Percentiles rank a stretch among this genome's conserved stretches.
Evolutionary conservation across 1,140 invertebrate genomes (phyloP).

Genomic region (Pseudomyrmex flavicornis): DNA sequence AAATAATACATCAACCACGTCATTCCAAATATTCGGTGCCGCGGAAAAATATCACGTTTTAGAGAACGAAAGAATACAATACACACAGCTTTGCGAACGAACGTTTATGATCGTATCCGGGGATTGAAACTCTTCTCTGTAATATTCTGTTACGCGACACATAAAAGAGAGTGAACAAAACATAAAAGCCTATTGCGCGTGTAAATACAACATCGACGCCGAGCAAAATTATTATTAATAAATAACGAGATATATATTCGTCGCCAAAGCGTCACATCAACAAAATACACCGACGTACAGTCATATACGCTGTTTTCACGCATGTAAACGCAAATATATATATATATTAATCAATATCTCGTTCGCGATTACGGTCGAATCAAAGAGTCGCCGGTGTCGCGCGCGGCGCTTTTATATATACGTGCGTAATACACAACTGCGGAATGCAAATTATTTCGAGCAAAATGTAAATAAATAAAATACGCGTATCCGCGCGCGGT

Average conservation of each 20-base stretch:
- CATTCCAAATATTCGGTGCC: no score
- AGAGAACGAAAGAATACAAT: no score
- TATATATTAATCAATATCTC: slow-evolving; percentile 29
- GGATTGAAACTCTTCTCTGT: neutral
- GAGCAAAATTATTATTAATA: slow-evolving; percentile 43
- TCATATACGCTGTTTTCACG: slow-evolving; percentile 33
- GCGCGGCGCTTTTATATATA: neutral
- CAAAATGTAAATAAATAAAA: slow-evolving; percentile 55
- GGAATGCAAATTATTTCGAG: slow-evolving; percentile 37
- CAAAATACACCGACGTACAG: neutral
- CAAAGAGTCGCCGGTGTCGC: slow-evolving; percentile 38
- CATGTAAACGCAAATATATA: slow-evolving; percentile 29
- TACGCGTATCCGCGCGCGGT: neutral
- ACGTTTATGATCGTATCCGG: no score
- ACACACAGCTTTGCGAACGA: no score
- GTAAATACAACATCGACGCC: slow-evolving; percentile 15
- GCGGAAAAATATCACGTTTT: no score
- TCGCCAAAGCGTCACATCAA: slow-evolving; percentile 30
- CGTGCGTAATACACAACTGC: neutral
- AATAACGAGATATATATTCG: slow-evolving; percentile 31
- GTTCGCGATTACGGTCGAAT: slow-evolving; percentile 46
- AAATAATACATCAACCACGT: no score
- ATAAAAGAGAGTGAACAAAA: slow-evolving; percentile 27
- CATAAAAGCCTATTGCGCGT: slow-evolving; percentile 7
- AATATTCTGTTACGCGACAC: slow-evolving; percentile 3